Base-by-base conservation (phyloP, 53 echinoderm and acorn worm species). In the Echinarachnius parma region DNA sequence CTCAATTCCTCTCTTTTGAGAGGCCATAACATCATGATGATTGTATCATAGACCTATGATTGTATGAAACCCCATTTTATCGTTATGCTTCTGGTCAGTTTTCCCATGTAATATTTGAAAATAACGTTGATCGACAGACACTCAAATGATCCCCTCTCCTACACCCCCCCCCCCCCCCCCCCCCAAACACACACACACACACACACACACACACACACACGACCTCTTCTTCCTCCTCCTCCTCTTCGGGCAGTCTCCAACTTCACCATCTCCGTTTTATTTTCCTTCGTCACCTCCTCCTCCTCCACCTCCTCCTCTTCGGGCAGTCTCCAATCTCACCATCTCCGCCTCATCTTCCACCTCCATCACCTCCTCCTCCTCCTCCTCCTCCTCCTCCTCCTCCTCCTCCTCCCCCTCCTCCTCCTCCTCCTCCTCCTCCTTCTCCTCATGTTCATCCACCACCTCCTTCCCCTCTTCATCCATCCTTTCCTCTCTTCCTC, bases 401-500 rank as follows among this genome's bases (percentile, higher is more conserved):
- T 4, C 18, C 20, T 19, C 52, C 19, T 20, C 18, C 4, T 20
- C 14, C 52, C 52, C 20, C 52, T n/a, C 52, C 52, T 15, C 19
- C 52, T 20, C 52, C 52, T n/a, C 52, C 52, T 20, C 19, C 52
- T 50, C 52, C 19, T n/a, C 19, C 20, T 50, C 52, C 19, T 20
- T 50, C 52, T 50, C 20, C 18, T n/a, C 19, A 11, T 50, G 4
- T 19, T n/a, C 19, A 11, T 50, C 20, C 19, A 4, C 18, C 52
- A 15, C 20, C 18, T n/a, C 20, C 52, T 50, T n/a, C 52, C 20
- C 18, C 9, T n/a, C 52, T 19, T n/a, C 52, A 8, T 19, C 52
- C 20, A 11, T 50, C 52, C 52, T 20, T 50, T 20, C 52, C 20
- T 50, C 52, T 20, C 52, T 50, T n/a, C 52, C 52, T 19, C 52